Base-by-base conservation (phyloP, 2,113 vertebrate species). In the Colossoma macropomum region DNA sequence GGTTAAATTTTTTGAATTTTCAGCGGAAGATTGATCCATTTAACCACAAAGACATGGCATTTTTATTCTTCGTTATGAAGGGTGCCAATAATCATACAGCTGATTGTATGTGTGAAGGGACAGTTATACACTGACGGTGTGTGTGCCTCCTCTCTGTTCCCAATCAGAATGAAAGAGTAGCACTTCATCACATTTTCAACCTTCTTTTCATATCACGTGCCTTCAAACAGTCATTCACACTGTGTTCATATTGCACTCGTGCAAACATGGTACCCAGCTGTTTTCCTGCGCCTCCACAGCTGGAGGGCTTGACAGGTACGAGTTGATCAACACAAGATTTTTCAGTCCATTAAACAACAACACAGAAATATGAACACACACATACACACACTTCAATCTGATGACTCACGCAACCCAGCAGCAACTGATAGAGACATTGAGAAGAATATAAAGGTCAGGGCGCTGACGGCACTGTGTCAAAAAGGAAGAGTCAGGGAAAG, bases 241-340 rank as follows among this genome's bases (percentile, higher is more conserved):
- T 56, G 54, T 25, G 23, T 27, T 84, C 77, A 89, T 90, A 91
- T 87, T 3, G 1, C 1, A n/a, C 59, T 50, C 28, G 19, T 68
- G 65, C 16, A 13, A 41, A 34, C n/a, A 23, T 17, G n/a, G 28
- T 19, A 38, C 21, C 77, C 63, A 68, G 28, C 48, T 54, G 77
- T 52, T 21, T 70, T 32, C 68, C 27, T 70, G 30, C n/a, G 6
- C 32, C 65, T 56, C 50, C 30, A 56, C 77, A 70, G 28, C 65
- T 79, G 48, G 77, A 54, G 16, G 23, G 19, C 66, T 71, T 27
- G 3, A 65, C 13, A 60, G 66, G 52, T 59, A 80, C 12, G 17
- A 23, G 27, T 4, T 71, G 30, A 80, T 71, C 25, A 60, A 32
- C 23, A 17, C 28, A 41, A 59, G 28, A 79, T 41, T 60, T 48